Evolutionary conservation across 2,113 vertebrate species (phyloP).

Genomic region (Oophaga pumilio): DNA sequence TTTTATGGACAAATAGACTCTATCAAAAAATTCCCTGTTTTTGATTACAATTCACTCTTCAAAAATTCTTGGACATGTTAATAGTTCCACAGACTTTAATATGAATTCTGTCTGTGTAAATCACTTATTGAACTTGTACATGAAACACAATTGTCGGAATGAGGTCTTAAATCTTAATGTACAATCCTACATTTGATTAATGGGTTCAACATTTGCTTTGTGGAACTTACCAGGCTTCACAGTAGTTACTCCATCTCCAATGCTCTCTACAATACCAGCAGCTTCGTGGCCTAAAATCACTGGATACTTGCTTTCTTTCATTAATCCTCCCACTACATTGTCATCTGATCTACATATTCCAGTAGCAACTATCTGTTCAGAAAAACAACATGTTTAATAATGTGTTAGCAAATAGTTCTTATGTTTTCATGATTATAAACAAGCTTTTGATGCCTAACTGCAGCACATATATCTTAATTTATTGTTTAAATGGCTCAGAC

Average conservation of each 20-base stretch:
- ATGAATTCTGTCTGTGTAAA: no score
- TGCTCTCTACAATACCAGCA: constrained; percentile 82
- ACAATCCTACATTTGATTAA: neutral
- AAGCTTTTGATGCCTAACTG: no score
- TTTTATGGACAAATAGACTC: no score
- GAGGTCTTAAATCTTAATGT: neutral
- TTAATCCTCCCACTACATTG: neutral
- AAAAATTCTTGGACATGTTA: no score
- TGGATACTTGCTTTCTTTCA: constrained; percentile 72
- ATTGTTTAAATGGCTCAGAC: no score
- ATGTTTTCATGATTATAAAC: neutral
- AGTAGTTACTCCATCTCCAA: constrained; percentile 78
- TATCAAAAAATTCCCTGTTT: no score
- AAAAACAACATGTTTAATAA: neutral
- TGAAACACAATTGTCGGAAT: no score
- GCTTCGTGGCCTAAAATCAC: constrained; percentile 87
- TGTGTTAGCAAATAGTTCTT: neutral
- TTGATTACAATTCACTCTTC: no score
- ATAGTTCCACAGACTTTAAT: no score
- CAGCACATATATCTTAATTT: no score
- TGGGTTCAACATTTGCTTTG: neutral
- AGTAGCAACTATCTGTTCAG: constrained; percentile 56
- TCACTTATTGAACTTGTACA: no score
- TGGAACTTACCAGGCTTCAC: constrained; percentile 74
- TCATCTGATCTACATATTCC: constrained; percentile 59